phyloP scores from a whole-genome alignment of 2,888 invertebrate species.

The Thysanoteuthis rhombus region DNA sequence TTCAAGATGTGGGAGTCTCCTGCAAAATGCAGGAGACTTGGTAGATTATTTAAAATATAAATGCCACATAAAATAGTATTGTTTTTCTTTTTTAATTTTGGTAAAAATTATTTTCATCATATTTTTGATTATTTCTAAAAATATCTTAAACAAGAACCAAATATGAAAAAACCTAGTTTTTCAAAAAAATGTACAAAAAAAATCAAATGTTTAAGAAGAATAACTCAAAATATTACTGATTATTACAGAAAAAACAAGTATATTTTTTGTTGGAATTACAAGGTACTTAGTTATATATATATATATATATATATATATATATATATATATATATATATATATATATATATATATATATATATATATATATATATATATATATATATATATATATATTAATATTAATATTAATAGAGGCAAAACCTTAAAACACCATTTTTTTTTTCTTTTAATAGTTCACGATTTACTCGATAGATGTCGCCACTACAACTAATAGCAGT shows the following conservation, averaged over 20 bases:
- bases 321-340: neutral
- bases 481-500: constrained; percentile 17
- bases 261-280: neutral
- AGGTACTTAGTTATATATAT: neutral
- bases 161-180: neutral
- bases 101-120: neutral
- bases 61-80: neutral
- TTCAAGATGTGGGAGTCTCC: no score
- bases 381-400: neutral
- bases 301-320: neutral
- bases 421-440: neutral
- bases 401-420: no score
- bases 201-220: neutral
- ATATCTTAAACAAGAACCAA: neutral
- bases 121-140: neutral
- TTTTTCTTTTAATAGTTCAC: constrained; percentile 21
- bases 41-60: no score
- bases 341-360: neutral
- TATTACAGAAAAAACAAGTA: neutral
- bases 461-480: neutral
- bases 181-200: neutral
- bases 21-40: no score
- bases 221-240: neutral
- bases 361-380: neutral
- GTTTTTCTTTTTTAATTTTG: neutral